Evolutionary conservation across 2,888 invertebrate genomes (phyloP), one percentile per base, ranked within the genome.

Genomic region (Dryocosmus kuriphilus): DNA sequence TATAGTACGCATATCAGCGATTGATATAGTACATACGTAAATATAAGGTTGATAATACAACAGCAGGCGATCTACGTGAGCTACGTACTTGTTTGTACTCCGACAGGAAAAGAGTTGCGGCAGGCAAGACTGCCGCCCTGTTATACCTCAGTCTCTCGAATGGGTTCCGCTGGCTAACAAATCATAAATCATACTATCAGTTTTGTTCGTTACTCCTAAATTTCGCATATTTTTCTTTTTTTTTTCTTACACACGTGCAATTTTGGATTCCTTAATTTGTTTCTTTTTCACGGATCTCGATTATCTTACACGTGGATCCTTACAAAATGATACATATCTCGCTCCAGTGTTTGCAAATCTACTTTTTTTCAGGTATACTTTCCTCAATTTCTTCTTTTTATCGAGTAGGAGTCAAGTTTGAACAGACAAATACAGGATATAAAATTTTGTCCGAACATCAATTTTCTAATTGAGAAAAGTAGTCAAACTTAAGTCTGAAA

Each of bases 121-220:
- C 89, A 88, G 88, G 88, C 93, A 92, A 92, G 92, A 93, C 92
- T 92, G 93, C 93, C 93, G 92, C 92, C 92, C 92, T 92, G 93
- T 94, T 94, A 95, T 93, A 95, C 95, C 94, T 95, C 94, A 94
- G 95, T 95, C 94, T 95, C 95, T 94, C 94, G 94, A 94, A 95
- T 94, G 92, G 94, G 94, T 94, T 94, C 94, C 93, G 94, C 94
- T 93, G 94, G 94, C 95, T 95, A 93, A 93, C 92, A 94, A 94
- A 93, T 92, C 89, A 91, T 87, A 91, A 91, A 90, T 90, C 85
- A 90, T 87, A 90, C 89, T 85, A 90, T 90, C 87, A 90, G 90
- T 88, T 83, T 86, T 85, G 82, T 82, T 84, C 74, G 81, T 78
- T 79, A 79, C 81, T 79, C 78, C 76, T 61, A 62, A 38, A 19